phyloP scores from a whole-genome alignment of 2,888 invertebrate species.

The Pterobdella sp. region DNA sequence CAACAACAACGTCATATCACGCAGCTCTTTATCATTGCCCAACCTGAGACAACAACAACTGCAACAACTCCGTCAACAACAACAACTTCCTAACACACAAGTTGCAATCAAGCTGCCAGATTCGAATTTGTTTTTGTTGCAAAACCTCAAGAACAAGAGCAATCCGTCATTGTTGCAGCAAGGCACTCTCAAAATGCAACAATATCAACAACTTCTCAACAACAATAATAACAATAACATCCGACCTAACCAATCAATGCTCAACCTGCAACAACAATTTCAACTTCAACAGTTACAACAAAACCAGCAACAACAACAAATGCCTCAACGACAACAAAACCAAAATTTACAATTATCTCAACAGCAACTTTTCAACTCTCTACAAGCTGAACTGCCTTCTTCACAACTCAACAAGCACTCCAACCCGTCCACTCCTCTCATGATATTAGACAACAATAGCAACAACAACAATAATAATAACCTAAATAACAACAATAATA shows the following conservation, averaged over 20 bases:
- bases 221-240: conserved; percentile 14
- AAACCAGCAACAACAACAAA: conserved; percentile 20
- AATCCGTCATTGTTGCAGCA: not conserved
- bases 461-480: not conserved
- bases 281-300: conserved; percentile 3
- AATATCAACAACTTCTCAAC: not conserved
- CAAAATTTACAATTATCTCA: not conserved
- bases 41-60: conserved; percentile 6
- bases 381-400: too few relatives aligned
- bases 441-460: conserved; percentile 1
- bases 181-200: not conserved
- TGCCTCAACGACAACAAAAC: conserved; percentile 7
- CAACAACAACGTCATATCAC: conserved; percentile 8
- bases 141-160: not conserved
- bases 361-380: conserved; percentile 6
- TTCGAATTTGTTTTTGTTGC: not conserved
- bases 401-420: not conserved
- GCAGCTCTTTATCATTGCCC: not conserved
- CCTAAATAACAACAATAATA: not conserved
- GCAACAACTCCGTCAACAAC: not conserved
- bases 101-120: not conserved
- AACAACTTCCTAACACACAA: not conserved
- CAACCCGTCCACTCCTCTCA: conserved; percentile 14
- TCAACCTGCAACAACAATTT: not conserved
- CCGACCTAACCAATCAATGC: not conserved